These are phyloP conservation scores for Acrobasis repandana DNA, from an alignment of 2,888 invertebrate species.

Conservation along the genomic window DNA sequence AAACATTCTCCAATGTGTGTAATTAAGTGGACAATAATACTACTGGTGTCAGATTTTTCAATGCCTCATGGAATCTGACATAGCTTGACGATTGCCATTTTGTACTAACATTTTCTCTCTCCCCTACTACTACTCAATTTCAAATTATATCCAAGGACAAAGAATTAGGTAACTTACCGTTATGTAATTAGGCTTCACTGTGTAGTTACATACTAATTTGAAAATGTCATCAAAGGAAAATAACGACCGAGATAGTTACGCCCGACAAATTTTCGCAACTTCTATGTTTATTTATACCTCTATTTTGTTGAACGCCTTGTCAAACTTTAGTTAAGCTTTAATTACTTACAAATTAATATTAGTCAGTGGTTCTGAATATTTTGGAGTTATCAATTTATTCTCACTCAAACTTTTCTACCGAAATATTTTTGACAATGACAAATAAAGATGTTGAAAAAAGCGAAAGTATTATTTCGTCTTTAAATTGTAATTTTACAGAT, in stretches of 20 bases:
- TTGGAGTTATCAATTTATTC: conserved; percentile 33
- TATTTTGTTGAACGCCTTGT: conserved; percentile 13
- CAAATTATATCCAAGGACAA: too few species aligned
- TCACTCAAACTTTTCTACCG: conserved; percentile 28
- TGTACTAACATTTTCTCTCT: too few species aligned
- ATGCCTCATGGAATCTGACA: too few species aligned
- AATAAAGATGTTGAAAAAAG: conserved; percentile 2
- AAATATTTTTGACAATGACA: conserved; percentile 29
- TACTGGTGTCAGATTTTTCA: too few species aligned
- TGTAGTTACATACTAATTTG: background rate
- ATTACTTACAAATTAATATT: conserved; percentile 38
- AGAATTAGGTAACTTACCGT: too few species aligned
- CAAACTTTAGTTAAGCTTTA: conserved; percentile 36
- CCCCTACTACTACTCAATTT: too few species aligned
- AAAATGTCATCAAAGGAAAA: background rate
- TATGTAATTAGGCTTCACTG: too few species aligned
- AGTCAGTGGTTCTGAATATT: conserved; percentile 34
- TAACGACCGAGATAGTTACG: background rate
- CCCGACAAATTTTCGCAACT: background rate
- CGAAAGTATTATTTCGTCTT: background rate
- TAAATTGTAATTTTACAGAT: background rate
- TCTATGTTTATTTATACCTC: background rate
- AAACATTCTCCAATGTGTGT: too few species aligned
- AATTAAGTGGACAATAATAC: too few species aligned
- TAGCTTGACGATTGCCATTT: too few species aligned